Evolutionary conservation across 2,113 vertebrate genomes (phyloP), one percentile per base, ranked within the genome.

Genomic region (Panthera tigris): DNA sequence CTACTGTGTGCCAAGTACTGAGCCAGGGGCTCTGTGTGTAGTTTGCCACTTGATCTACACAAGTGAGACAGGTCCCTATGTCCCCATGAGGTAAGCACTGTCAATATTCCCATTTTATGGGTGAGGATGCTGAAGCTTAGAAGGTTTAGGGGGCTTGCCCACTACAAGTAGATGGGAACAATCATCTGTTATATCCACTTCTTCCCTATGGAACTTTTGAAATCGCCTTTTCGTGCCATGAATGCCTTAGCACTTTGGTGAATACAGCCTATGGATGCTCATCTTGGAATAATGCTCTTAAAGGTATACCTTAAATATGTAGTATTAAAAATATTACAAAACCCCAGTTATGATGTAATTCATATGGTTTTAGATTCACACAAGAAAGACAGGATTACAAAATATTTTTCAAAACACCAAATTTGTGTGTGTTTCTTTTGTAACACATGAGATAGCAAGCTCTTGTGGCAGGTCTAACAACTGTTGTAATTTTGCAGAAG

Each of bases 381-480:
- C 31, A 39, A 87, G 31, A 41, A 6, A 74, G 0, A 78, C 0
- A 50, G 36, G 14, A 68, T 78, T 61, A 61, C 4, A 50, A 84
- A 92, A 41, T 79, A 89, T 66, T 85, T 91, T 90, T 71, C 11
- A 74, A 73, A 94, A 63, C 16, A 61, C 3, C 3, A 52, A 48
- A 92, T 80, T 21, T 29, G 57, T 9, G 1, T 3, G 12, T 55
- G 13, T 45, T 63, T 88, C 13, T 68, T 83, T 55, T 57, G 50
- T 18, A 76, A 65, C 41, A 71, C 8, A 29, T 31, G n/a, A 90
- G 92, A 13, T 39, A 76, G 73, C 33, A 89, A 74, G 80, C n/a
- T 65, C n/a, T 27, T 33, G 13, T 3, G 23, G 63, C 52, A 45
- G 15, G 39, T 82, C 71, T 91, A 78, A 73, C 15, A 65, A 65